Evolutionary conservation across 1,140 invertebrate species (phyloP).

Genomic region (Steinernema khuongi): DNA sequence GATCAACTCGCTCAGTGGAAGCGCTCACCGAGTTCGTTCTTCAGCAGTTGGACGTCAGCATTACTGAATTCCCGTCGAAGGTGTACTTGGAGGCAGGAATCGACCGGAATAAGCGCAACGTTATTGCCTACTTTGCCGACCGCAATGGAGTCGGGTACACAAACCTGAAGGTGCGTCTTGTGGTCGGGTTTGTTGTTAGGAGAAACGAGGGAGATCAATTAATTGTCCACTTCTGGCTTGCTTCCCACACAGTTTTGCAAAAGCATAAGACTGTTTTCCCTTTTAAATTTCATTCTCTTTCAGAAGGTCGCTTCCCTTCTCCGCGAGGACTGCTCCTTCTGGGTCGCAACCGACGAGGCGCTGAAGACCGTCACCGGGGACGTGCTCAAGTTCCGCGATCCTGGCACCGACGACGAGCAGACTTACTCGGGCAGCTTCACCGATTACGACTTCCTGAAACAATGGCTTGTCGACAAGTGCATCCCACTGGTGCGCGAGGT

Average conservation of each 20-base stretch:
- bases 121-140: constrained; percentile 52
- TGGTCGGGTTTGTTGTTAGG: neutral
- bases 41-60: constrained; percentile 51
- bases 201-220: no score
- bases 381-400: constrained; percentile 48
- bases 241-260: no score
- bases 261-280: neutral
- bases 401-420: constrained; percentile 49
- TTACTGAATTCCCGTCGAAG: constrained; percentile 48
- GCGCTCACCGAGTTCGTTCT: constrained; percentile 54
- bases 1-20: constrained; percentile 53
- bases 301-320: constrained; percentile 56
- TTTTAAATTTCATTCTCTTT: constrained; percentile 19
- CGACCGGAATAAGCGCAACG: constrained; percentile 48
- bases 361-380: constrained; percentile 44
- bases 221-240: no score
- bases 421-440: constrained; percentile 61
- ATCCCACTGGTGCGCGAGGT: constrained; percentile 74
- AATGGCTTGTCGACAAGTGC: constrained; percentile 79
- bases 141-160: constrained; percentile 51
- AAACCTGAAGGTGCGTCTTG: constrained; percentile 46
- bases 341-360: constrained; percentile 42
- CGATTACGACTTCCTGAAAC: constrained; percentile 64
- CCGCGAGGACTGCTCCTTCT: constrained; percentile 54
- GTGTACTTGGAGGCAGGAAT: constrained; percentile 42